Conservation (phyloP, 2,797 vertebrate species). For the Falco rusticolus region DNA sequence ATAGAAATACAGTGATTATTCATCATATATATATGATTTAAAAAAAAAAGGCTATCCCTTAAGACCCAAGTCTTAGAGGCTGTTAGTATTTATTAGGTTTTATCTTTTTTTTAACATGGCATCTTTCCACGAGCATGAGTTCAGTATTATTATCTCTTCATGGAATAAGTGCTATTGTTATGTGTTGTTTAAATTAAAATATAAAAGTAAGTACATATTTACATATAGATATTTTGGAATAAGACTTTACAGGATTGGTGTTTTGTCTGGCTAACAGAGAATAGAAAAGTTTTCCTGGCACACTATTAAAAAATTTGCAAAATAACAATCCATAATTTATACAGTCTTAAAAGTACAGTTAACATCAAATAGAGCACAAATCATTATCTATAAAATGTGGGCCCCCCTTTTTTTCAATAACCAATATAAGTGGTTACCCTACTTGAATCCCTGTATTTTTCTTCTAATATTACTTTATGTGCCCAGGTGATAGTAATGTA, state of each 20-base stretch:
- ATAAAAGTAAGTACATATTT: not conserved
- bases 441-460: not conserved
- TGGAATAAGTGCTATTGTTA: not conserved
- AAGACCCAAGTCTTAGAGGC: not conserved
- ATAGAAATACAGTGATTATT: not conserved
- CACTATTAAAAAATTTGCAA: not conserved
- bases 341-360: not conserved
- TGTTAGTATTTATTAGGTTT: not conserved
- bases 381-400: not conserved
- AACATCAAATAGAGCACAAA: not conserved
- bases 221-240: not conserved
- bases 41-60: not conserved
- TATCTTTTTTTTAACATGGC: not conserved
- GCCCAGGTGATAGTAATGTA: not conserved
- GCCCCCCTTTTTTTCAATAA: not conserved
- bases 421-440: not conserved
- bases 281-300: not conserved
- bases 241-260: not conserved
- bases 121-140: not conserved
- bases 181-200: not conserved
- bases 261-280: not conserved
- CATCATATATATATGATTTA: not conserved
- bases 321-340: not conserved
- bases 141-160: not conserved
- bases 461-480: not conserved